phyloP scores from a whole-genome alignment of 1,140 invertebrate genomes.

The Pseudobourletiella spinata region DNA sequence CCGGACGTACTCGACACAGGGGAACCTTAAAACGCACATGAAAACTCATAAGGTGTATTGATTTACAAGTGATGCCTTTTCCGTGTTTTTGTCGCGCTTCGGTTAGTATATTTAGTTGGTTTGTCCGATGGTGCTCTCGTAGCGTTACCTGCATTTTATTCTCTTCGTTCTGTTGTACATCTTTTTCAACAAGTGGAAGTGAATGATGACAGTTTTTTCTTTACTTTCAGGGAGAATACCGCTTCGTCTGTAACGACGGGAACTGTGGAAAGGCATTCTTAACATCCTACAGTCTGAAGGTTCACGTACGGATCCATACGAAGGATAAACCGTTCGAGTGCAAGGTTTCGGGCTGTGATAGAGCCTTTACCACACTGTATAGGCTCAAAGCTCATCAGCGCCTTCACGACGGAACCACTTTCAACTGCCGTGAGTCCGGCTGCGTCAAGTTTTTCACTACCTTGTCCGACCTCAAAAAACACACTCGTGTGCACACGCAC shows the following conservation, averaged over 20 bases:
- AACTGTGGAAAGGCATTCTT: conserved; percentile 87
- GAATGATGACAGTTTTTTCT: conserved; percentile 15
- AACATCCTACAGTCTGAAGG: conserved; percentile 65
- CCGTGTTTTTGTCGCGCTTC: too few species aligned
- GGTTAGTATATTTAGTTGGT: too few species aligned
- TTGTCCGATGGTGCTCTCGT: too few species aligned
- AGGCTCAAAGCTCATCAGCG: conserved; percentile 77
- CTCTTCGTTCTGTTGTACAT: too few species aligned
- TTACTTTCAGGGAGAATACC: conserved; percentile 71
- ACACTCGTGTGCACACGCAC: conserved; percentile 81
- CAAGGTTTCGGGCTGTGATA: conserved; percentile 59
- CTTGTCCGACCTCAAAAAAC: conserved; percentile 85
- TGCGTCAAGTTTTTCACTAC: conserved; percentile 91
- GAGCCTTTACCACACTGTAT: conserved; percentile 90
- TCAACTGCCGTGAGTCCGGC: conserved; percentile 74
- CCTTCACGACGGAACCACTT: conserved; percentile 88
- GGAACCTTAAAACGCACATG: conserved; percentile 88
- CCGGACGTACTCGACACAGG: conserved; percentile 85
- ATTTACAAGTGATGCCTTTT: too few species aligned
- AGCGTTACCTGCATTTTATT: too few species aligned
- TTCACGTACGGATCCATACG: conserved; percentile 88
- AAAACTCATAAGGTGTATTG: conserved; percentile 83
- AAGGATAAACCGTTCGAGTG: conserved; percentile 50
- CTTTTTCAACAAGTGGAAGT: too few species aligned
- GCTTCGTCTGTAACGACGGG: conserved; percentile 79